Evolutionary conservation across 1,140 invertebrate species (phyloP).

Genomic region (Neuroterus valhalla): DNA sequence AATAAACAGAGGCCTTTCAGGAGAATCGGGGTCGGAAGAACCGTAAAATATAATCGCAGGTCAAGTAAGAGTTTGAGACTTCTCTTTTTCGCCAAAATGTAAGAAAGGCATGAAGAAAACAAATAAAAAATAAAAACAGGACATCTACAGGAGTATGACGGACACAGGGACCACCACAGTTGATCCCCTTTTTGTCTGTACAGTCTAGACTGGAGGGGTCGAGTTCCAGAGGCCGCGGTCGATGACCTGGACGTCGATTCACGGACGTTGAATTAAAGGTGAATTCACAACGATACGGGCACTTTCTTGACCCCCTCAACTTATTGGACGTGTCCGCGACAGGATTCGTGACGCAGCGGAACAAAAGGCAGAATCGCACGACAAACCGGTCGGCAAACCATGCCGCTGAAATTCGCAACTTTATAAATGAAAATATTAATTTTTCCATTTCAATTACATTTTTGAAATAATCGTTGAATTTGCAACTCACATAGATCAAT

Average conservation of each 20-base stretch:
- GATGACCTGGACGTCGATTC: conserved; percentile 11
- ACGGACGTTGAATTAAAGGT: conserved; percentile 13
- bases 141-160: background rate
- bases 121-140: background rate
- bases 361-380: conserved; percentile 4
- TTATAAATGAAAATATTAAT: too few species aligned
- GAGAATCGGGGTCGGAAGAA: background rate
- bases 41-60: conserved; percentile 7
- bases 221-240: conserved; percentile 13
- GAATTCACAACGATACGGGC: conserved; percentile 7
- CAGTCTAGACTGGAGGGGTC: conserved; percentile 18
- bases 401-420: too few species aligned
- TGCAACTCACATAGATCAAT: too few species aligned
- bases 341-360: conserved; percentile 18
- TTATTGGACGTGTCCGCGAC: background rate
- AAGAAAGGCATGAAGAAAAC: background rate
- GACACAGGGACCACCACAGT: background rate
- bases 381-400: background rate
- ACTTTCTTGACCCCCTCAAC: background rate
- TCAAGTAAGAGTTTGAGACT: background rate
- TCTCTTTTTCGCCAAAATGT: background rate
- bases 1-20: background rate
- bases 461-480: background rate
- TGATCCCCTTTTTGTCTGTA: conserved; percentile 2
- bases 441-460: background rate